Evolutionary conservation across 2,797 vertebrate genomes (phyloP), one percentile per base, ranked within the genome.

Genomic region (Pygocentrus nattereri): DNA sequence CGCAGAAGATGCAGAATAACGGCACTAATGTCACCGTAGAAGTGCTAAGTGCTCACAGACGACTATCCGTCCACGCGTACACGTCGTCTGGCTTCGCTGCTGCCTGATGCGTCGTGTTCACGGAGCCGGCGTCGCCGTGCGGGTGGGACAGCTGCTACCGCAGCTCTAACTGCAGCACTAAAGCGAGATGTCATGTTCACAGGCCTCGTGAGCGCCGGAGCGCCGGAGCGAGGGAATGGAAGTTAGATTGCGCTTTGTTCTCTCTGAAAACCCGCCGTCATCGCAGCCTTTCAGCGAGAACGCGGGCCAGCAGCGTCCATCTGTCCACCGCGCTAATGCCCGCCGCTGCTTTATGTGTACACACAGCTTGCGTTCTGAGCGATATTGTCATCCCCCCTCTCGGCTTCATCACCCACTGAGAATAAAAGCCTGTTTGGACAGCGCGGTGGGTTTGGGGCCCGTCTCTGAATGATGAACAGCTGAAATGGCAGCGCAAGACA

Each of bases 111-210:
- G 25, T 18, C 21, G 31, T 18, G n/a, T 71, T 82, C 76, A 79
- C 75, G 79, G 76, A 82, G 76, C 11, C 38, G 19, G 67, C 82
- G 80, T 82, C 80, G 72, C 64, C 56, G 80, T 70, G 67, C 62
- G 74, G 61, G 73, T 30, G 27, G 59, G 67, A 76, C 74, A 78
- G 68, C 78, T 71, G 79, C 77, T 73, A 69, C 85, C 72, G 79
- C 76, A 79, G 76, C 38, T 25, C 76, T 70, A 70, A 13, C 78
- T 65, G 81, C n/a, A 30, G 41, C 69, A 59, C 70, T 79, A 72
- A 72, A 76, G 49, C 41, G 77, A 74, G 78, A 76, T 80, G 71
- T 78, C 78, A 78, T 64, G 31, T 78, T 54, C 83, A 58, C 49
- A 47, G 31, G 44, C 67, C 78, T 61, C 64, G 71, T 77, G 79